These are phyloP conservation scores for Lumbricus terrestris DNA, from an alignment of 2,888 invertebrate genomes.

Conservation along the genomic window DNA sequence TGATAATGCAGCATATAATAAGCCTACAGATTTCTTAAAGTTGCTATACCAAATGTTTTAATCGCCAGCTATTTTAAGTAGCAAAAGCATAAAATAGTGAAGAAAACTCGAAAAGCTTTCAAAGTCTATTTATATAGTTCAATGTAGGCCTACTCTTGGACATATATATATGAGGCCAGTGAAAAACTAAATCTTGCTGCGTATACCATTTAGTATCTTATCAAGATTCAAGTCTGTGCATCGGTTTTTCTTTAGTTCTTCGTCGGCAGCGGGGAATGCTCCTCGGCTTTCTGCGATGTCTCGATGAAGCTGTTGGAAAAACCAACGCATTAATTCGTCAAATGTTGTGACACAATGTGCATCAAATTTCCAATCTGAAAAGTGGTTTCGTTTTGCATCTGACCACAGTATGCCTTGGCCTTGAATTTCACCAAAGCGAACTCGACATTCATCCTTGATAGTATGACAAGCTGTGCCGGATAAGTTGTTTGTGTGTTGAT, in stretches of 20 bases:
- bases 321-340: constrained; percentile 8
- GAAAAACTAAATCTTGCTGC: not conserved
- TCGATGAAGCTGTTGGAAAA: not conserved
- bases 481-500: not conserved
- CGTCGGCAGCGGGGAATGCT: not conserved
- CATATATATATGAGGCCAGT: not conserved
- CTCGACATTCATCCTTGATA: not conserved
- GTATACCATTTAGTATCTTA: not conserved
- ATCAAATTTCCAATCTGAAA: not conserved
- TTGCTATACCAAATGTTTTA: no score
- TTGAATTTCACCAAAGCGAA: not conserved
- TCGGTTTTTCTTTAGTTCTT: not conserved
- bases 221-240: not conserved
- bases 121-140: not conserved
- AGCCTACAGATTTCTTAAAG: no score
- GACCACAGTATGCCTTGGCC: not conserved
- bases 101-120: not conserved
- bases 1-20: no score
- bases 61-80: no score
- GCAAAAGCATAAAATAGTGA: no score
- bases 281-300: not conserved
- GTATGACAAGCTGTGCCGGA: not conserved
- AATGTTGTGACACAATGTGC: not conserved
- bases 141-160: not conserved
- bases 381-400: not conserved